Base-by-base conservation (phyloP, 2,113 vertebrate genomes). In the Brachirus orientalis region DNA sequence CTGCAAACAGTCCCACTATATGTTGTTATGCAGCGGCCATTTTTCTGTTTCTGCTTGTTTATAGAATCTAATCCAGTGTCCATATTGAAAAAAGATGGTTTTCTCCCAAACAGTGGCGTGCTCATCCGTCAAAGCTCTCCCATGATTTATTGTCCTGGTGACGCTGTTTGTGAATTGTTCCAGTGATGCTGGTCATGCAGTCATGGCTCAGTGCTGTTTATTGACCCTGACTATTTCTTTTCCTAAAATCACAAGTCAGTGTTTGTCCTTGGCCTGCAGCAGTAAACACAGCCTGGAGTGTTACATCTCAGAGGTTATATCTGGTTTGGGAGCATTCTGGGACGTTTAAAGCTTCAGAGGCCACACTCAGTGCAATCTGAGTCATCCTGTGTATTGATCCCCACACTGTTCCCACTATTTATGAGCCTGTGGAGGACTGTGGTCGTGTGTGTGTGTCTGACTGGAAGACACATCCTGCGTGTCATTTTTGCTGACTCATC, bases 401-500 rank as follows among this genome's bases (percentile, higher is more conserved):
- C 28, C 17, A 9, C 7, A 8, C 54, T 59, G 46, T 70, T 84
- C 36, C 48, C 74, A 33, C 61, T 71, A 45, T 80, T 79, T 70
- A 60, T 77, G 56, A 66, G 59, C 48, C 43, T 45, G 57, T 72
- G 63, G 76, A 18, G 76, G 70, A 59, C 52, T 56, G 40, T 44
- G 45, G 46, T 33, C 75, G 63, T 55, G 41, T 56, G 52, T 46
- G 46, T 44, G 53, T 54, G 61, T 60, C 11, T 38, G 47, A 18
- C 52, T 59, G 12, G 36, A 59, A 54, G 67, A 41, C 77, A 54
- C 56, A 59, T 77, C 53, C 43, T 28, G 52, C 61, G 50, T 60
- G 65, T 68, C 44, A 37, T 18, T 70, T 84, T 73, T 84, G 73
- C 82, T 87, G 84, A 87, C 79, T 85, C 55, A 58, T 56, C 79